Evolutionary conservation across 2,888 invertebrate species (phyloP).

Genomic region (Euproctis similis): DNA sequence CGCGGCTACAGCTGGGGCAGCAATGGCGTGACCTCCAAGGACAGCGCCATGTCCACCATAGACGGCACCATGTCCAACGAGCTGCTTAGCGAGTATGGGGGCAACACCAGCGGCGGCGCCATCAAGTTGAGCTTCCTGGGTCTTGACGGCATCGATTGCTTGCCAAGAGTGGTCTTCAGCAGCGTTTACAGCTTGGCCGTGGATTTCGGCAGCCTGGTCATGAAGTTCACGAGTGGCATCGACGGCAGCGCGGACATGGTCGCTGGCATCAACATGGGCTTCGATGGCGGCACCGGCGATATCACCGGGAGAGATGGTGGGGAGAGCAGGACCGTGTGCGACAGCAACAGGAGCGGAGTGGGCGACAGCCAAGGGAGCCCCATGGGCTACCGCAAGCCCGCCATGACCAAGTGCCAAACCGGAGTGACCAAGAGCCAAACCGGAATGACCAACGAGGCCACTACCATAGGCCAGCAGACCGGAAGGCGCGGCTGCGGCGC

Average conservation of each 20-base stretch:
- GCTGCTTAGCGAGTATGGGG: slow-evolving; percentile 60
- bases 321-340: slow-evolving; percentile 42
- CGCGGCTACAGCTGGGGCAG: slow-evolving; percentile 26
- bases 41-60: slow-evolving; percentile 18
- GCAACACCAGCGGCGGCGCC: slow-evolving; percentile 67
- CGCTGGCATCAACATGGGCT: slow-evolving; percentile 61
- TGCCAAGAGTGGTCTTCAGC: slow-evolving; percentile 69
- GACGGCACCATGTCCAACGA: slow-evolving; percentile 49
- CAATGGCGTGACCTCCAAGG: slow-evolving; percentile 22
- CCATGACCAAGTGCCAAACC: slow-evolving; percentile 3
- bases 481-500: slow-evolving; percentile 62
- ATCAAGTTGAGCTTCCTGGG: slow-evolving; percentile 59
- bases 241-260: slow-evolving; percentile 63
- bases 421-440: too few relatives aligned
- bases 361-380: slow-evolving; percentile 30
- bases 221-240: slow-evolving; percentile 61
- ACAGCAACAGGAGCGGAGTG: slow-evolving; percentile 33
- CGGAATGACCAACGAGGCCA: slow-evolving; percentile 23
- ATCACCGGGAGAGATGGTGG: slow-evolving; percentile 67
- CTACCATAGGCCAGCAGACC: slow-evolving; percentile 55
- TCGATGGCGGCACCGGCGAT: slow-evolving; percentile 63
- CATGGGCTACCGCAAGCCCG: slow-evolving; percentile 35
- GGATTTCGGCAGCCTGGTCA: slow-evolving; percentile 65
- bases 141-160: slow-evolving; percentile 62
- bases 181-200: slow-evolving; percentile 64